A percentile compares a stretch with the other conserved stretches of the same genome.
Evolutionary conservation across 1,140 invertebrate genomes (phyloP).

Genomic region (Bombus sylvicola): DNA sequence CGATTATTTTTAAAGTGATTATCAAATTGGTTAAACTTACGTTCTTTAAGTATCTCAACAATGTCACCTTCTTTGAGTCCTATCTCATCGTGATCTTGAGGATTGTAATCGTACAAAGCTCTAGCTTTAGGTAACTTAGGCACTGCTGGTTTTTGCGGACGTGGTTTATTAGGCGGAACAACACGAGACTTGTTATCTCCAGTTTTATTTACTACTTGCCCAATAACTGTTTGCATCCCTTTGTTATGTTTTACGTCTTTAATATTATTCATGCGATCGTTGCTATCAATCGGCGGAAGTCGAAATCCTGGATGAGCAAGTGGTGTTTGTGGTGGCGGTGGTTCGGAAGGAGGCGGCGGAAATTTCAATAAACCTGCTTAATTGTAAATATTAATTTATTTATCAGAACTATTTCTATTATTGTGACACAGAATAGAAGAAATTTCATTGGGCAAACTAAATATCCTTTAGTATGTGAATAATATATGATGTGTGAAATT

Average conservation of each 20-base stretch:
- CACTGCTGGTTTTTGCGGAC: conserved; percentile 70
- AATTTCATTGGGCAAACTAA: no score
- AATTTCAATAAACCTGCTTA: conserved; percentile 73
- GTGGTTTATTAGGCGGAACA: conserved; percentile 27
- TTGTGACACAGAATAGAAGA: no score
- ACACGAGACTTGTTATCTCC: background rate
- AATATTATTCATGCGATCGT: conserved; percentile 22
- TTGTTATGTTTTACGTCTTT: conserved; percentile 29
- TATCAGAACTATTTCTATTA: background rate
- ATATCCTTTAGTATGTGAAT: no score
- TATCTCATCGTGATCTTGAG: conserved; percentile 88
- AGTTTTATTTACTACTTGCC: background rate
- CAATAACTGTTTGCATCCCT: conserved; percentile 48
- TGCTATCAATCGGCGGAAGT: conserved; percentile 59
- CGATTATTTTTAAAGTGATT: background rate
- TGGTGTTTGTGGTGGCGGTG: conserved; percentile 83
- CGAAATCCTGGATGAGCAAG: conserved; percentile 69
- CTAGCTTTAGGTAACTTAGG: conserved; percentile 83
- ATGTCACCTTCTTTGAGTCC: conserved; percentile 86
- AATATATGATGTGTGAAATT: no score
- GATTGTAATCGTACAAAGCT: conserved; percentile 87
- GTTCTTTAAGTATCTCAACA: conserved; percentile 87
- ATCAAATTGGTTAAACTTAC: conserved; percentile 77
- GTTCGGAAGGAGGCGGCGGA: conserved; percentile 83
- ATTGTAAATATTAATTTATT: background rate